These are phyloP conservation scores for Cheilinus undulatus DNA, from an alignment of 2,113 vertebrate species.

Conservation along the genomic window DNA sequence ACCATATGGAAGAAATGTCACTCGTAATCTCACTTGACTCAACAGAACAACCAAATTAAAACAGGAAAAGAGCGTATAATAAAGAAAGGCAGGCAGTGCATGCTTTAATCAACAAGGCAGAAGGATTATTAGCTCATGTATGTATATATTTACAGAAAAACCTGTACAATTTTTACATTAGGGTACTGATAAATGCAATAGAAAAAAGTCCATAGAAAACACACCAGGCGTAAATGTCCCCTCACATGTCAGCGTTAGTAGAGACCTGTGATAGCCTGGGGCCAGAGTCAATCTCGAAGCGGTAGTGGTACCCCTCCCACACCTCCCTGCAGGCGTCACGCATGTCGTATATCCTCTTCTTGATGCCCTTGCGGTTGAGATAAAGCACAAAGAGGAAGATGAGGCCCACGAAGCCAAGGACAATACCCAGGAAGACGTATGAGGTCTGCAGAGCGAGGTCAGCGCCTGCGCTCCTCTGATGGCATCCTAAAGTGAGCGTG, in stretches of 20 bases:
- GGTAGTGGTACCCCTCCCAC: conserved; percentile 86
- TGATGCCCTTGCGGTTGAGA: conserved; percentile 87
- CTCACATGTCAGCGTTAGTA: conserved; percentile 75
- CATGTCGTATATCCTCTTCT: conserved; percentile 81
- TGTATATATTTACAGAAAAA: conserved; percentile 71
- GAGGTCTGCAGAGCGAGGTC: conserved; percentile 84
- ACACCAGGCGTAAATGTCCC: background rate
- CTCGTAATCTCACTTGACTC: too few species aligned
- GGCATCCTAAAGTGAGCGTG: conserved; percentile 75
- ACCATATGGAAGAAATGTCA: background rate
- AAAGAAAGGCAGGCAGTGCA: conserved; percentile 54
- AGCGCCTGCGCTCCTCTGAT: conserved; percentile 56
- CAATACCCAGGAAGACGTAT: conserved; percentile 83
- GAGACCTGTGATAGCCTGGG: conserved; percentile 81
- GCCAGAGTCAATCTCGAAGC: conserved; percentile 83
- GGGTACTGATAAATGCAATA: conserved; percentile 45
- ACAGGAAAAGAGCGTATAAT: background rate
- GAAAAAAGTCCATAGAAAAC: conserved; percentile 46
- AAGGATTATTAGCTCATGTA: conserved; percentile 30
- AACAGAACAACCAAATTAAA: background rate
- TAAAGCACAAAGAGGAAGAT: conserved; percentile 88
- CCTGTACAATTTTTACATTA: conserved; percentile 73
- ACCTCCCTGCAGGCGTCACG: conserved; percentile 85
- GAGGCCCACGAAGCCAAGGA: conserved; percentile 84
- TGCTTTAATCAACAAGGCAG: conserved; percentile 59